phyloP scores from a whole-genome alignment of 2,888 invertebrate genomes.

The Eupithecia subumbrata region DNA sequence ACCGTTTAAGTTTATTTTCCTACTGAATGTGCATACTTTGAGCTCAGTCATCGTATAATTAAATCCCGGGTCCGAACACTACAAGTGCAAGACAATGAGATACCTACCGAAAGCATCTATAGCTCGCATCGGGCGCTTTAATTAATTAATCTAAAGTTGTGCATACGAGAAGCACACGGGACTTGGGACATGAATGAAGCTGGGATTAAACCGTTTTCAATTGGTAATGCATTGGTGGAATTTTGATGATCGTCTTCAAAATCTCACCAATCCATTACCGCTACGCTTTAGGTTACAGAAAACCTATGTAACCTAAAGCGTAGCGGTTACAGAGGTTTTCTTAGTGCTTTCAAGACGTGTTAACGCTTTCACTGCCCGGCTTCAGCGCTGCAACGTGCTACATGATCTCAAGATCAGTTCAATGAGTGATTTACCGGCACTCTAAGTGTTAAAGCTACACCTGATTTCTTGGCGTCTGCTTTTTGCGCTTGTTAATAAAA shows the following conservation, averaged over 20 bases:
- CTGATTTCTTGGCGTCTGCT: background rate
- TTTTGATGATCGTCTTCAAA: background rate
- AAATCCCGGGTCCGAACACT: constrained; percentile 30
- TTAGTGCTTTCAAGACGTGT: background rate
- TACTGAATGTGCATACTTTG: constrained; percentile 17
- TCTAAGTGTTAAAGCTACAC: background rate
- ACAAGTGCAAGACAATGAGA: constrained; percentile 35
- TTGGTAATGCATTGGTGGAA: constrained; percentile 13
- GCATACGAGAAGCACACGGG: constrained; percentile 28
- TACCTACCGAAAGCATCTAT: constrained; percentile 32
- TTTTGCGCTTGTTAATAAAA: background rate
- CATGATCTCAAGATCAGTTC: background rate
- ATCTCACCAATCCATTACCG: too few relatives aligned
- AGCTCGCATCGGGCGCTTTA: constrained; percentile 36
- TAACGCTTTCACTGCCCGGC: background rate
- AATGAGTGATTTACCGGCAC: background rate
- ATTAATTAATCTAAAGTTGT: constrained; percentile 39
- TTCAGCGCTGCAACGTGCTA: background rate
- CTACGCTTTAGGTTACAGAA: too few relatives aligned
- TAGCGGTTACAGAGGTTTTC: too few relatives aligned
- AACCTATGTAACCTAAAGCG: too few relatives aligned
- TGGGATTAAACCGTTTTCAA: constrained; percentile 23
- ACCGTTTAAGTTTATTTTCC: constrained; percentile 1
- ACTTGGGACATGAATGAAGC: constrained; percentile 24
- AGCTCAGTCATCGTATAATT: constrained; percentile 34